Conservation (phyloP, 2,888 invertebrate genomes). For the Aporophyla nigra region DNA sequence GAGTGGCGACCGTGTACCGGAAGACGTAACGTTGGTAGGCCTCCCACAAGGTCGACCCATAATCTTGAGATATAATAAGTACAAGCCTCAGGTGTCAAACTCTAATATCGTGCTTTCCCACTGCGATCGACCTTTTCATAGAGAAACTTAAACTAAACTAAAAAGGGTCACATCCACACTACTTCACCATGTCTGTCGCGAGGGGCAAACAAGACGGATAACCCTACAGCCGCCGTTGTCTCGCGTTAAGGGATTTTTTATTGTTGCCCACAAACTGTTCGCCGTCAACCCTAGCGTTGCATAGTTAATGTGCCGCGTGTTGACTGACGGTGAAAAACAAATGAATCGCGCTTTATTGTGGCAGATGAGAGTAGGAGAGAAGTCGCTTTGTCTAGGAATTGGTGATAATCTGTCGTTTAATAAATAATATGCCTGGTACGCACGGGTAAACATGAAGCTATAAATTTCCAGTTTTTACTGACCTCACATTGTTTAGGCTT, state of each 20-base stretch:
- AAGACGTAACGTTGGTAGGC: too few species aligned
- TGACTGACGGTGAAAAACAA: slow-evolving; percentile 58
- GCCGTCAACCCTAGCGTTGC: slow-evolving; percentile 83
- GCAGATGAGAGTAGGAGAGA: slow-evolving; percentile 19
- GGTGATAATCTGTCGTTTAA: slow-evolving; percentile 13
- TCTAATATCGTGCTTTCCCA: background rate
- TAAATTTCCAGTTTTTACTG: too few species aligned
- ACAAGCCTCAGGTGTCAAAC: background rate
- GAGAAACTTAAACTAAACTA: background rate
- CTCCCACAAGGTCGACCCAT: too few species aligned
- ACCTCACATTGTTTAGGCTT: too few species aligned
- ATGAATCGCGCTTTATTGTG: slow-evolving; percentile 60
- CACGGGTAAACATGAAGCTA: too few species aligned
- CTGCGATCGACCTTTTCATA: background rate
- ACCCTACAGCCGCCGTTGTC: slow-evolving; percentile 85
- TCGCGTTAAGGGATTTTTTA: slow-evolving; percentile 90
- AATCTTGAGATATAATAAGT: too few species aligned
- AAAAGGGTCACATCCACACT: slow-evolving; percentile 73
- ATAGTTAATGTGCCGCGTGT: slow-evolving; percentile 83
- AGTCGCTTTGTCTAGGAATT: slow-evolving; percentile 44
- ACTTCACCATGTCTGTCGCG: slow-evolving; percentile 72
- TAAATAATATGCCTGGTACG: background rate
- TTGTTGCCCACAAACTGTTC: slow-evolving; percentile 89
- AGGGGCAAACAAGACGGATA: slow-evolving; percentile 89
- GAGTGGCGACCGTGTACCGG: too few species aligned